Evolutionary conservation across 2,113 vertebrate genomes (phyloP).

Genomic region (Corvus hawaiiensis): DNA sequence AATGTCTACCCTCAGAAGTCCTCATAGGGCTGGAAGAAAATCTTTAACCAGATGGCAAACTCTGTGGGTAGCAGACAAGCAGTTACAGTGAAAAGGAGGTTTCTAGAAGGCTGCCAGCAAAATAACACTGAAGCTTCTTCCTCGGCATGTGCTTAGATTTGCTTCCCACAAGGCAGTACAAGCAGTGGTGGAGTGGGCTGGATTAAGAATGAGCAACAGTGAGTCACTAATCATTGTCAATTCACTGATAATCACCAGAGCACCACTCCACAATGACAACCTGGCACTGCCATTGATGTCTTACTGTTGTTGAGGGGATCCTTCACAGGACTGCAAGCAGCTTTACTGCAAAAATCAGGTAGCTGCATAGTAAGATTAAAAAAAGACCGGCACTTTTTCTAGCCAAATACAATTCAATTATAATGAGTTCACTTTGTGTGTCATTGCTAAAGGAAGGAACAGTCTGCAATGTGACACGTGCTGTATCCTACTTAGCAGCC

Average conservation of each 20-base stretch:
- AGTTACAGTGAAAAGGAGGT: slow-evolving; percentile 9
- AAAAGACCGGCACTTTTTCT: background rate
- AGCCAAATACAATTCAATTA: background rate
- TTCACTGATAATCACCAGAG: slow-evolving; percentile 47
- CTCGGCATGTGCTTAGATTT: slow-evolving; percentile 34
- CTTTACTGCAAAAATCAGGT: background rate
- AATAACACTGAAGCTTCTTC: slow-evolving; percentile 12
- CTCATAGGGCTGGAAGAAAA: background rate
- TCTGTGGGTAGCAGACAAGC: background rate
- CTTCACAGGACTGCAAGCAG: background rate
- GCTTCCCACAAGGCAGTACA: slow-evolving; percentile 52
- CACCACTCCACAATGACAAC: background rate
- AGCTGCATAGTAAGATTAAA: background rate
- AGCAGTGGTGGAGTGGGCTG: slow-evolving; percentile 47
- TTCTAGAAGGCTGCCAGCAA: slow-evolving; percentile 31
- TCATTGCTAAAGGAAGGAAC: slow-evolving; percentile 9
- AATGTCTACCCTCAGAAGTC: background rate
- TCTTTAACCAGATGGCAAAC: background rate
- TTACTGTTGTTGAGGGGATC: slow-evolving; percentile 8
- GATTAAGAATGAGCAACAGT: slow-evolving; percentile 56
- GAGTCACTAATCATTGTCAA: slow-evolving; percentile 63
- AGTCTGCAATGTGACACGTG: background rate
- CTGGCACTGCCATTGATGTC: slow-evolving; percentile 9
- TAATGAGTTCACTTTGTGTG: background rate
- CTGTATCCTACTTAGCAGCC: background rate